Evolutionary conservation across 2,113 vertebrate species (phyloP).

Genomic region (Microtus pennsylvanicus): DNA sequence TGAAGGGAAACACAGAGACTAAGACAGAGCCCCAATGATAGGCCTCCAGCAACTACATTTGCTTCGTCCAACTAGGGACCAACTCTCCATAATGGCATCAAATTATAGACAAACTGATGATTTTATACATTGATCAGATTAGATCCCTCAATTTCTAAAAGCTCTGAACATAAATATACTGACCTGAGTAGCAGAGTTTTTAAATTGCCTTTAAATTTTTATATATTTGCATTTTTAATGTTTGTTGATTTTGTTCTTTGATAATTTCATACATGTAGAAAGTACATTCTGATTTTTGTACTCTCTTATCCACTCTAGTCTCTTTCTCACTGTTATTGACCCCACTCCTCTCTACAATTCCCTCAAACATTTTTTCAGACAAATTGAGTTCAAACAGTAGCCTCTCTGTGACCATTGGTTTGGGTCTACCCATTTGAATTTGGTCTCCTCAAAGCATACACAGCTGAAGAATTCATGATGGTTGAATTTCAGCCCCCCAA

Average conservation of each 20-base stretch:
- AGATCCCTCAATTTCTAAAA: neutral
- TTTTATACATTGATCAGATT: neutral
- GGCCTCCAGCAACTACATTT: neutral
- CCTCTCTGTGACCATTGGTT: neutral
- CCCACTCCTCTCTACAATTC: neutral
- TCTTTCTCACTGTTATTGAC: neutral
- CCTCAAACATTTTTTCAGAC: neutral
- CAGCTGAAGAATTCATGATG: neutral
- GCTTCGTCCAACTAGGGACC: neutral
- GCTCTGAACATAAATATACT: neutral
- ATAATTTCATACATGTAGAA: neutral
- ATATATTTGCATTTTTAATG: neutral
- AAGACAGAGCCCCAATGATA: neutral
- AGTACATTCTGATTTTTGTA: neutral
- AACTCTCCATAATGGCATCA: neutral
- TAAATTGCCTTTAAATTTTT: neutral
- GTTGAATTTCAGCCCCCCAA: neutral
- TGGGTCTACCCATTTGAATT: neutral
- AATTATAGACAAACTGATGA: neutral
- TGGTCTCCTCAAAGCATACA: neutral
- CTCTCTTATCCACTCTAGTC: neutral
- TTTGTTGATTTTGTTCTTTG: neutral
- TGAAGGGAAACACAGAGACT: neutral
- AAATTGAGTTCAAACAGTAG: neutral
- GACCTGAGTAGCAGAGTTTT: neutral